Base-by-base conservation (phyloP, 2,888 invertebrate genomes). In the Dorcus hopei region DNA sequence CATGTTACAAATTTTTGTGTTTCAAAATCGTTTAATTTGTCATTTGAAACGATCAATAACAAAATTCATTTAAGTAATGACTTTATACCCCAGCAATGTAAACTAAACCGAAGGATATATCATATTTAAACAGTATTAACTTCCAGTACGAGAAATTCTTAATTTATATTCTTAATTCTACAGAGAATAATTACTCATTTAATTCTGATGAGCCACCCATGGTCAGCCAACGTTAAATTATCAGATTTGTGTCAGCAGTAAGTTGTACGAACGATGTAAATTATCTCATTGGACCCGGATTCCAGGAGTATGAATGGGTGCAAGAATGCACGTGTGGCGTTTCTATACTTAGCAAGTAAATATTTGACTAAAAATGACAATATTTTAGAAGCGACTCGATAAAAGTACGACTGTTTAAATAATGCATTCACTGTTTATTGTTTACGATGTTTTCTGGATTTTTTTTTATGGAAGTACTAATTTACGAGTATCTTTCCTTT, bases 121-220 rank as follows among this genome's bases (percentile, higher is more conserved):
- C 26, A 33, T 33, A 33, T 33, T 33, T 33, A 33, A 41, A 11
- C 41, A 41, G n/a, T 41, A 41, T 41, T 41, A n/a, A 41, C 41
- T 41, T 45, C 23, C 45, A 33, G 45, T 11, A 23, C 45, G 45
- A 16, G 23, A 45, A 19, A 16, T 42, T 42, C 42, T 42, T 42
- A 42, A 42, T 42, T 42, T 42, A 42, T 42, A 45, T 23, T 16
- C 45, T 56, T 65, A 45, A 45, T 56, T 56, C 56, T 47, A 50
- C 56, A 56, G 51, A 56, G 49, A 40, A 56, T 56, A 65, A 69
- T 68, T 66, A 66, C 64, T 65, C 63, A 65, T 63, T 56, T 61
- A 57, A 55, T 61, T 61, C 65, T 70, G 69, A 72, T 68, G 70
- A 72, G 67, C 68, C 68, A 68, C 69, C 69, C 65, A 68, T 65